A percentile compares a stretch with the other conserved stretches of the same genome.
phyloP scores from a whole-genome alignment of 1,140 invertebrate species.

The Philaenus spumarius region DNA sequence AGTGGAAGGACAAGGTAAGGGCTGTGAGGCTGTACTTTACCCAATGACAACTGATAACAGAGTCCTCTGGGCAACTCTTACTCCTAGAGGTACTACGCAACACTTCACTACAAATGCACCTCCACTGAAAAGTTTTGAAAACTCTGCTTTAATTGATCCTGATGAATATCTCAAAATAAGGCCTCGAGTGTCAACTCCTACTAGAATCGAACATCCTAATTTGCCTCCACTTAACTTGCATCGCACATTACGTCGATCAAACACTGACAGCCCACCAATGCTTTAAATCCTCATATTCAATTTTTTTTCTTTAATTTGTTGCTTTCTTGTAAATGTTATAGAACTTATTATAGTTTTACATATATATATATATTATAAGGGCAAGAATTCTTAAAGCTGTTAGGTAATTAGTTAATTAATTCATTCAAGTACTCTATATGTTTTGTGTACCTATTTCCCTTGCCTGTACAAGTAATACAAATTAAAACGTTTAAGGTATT shows the following conservation, averaged over 20 bases:
- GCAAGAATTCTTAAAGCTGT: too few relatives aligned
- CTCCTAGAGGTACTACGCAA: slow-evolving; percentile 62
- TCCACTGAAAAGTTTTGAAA: slow-evolving; percentile 50
- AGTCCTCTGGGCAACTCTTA: slow-evolving; percentile 77
- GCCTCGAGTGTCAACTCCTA: slow-evolving; percentile 64
- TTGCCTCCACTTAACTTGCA: slow-evolving; percentile 66
- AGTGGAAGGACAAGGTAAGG: slow-evolving; percentile 26
- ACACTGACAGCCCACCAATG: slow-evolving; percentile 12
- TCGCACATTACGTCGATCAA: slow-evolving; percentile 35
- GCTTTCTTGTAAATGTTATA: too few relatives aligned
- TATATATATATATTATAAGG: too few relatives aligned
- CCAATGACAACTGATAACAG: slow-evolving; percentile 49
- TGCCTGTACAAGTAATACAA: too few relatives aligned
- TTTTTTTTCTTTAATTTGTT: too few relatives aligned
- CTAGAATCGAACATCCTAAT: slow-evolving; percentile 71
- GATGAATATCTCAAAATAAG: slow-evolving; percentile 47
- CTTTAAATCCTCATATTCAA: too few relatives aligned
- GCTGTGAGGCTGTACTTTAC: slow-evolving; percentile 46
- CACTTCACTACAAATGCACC: slow-evolving; percentile 34
- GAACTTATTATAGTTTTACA: too few relatives aligned
- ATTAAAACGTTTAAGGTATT: too few relatives aligned
- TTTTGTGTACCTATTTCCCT: too few relatives aligned
- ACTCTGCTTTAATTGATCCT: slow-evolving; percentile 67
- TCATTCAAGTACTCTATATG: too few relatives aligned
- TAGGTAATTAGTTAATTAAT: too few relatives aligned